Conservation (phyloP, 2,888 invertebrate species). For the Ophion costatus region DNA sequence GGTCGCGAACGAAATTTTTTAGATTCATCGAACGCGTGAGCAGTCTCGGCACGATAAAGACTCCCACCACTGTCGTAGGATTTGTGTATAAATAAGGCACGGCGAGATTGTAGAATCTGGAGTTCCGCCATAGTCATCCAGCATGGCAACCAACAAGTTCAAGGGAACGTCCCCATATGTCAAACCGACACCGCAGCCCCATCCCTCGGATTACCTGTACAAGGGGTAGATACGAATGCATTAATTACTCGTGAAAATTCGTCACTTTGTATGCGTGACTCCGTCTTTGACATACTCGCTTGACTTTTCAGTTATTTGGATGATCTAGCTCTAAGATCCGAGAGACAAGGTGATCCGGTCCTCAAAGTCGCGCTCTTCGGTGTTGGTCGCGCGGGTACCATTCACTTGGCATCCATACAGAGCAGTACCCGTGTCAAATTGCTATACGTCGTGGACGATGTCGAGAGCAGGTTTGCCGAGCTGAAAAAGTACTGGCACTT, state of each 20-base stretch:
- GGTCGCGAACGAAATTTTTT: conserved; percentile 16
- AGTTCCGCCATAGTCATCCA: conserved; percentile 30
- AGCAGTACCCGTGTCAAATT: conserved; percentile 84
- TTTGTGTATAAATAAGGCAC: conserved; percentile 46
- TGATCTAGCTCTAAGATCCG: conserved; percentile 80
- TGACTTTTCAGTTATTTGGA: conserved; percentile 81
- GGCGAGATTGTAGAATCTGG: not conserved
- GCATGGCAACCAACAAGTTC: conserved; percentile 85
- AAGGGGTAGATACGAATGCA: conserved; percentile 82
- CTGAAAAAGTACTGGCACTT: conserved; percentile 85
- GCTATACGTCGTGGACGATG: conserved; percentile 86
- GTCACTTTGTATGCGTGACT: not conserved
- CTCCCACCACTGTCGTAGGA: conserved; percentile 19
- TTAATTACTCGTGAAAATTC: not conserved
- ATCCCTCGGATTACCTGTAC: conserved; percentile 84
- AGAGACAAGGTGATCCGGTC: conserved; percentile 74
- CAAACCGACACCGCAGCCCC: conserved; percentile 77
- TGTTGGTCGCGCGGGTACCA: conserved; percentile 86
- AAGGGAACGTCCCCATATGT: conserved; percentile 85
- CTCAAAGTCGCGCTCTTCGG: conserved; percentile 86
- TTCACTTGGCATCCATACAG: conserved; percentile 85
- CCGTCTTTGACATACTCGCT: not conserved
- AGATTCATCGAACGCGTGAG: conserved; percentile 35
- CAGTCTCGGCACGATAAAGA: conserved; percentile 10
- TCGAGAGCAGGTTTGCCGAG: conserved; percentile 82